Base-by-base conservation (phyloP, 2,113 vertebrate genomes). In the Dendropsophus ebraccatus region DNA sequence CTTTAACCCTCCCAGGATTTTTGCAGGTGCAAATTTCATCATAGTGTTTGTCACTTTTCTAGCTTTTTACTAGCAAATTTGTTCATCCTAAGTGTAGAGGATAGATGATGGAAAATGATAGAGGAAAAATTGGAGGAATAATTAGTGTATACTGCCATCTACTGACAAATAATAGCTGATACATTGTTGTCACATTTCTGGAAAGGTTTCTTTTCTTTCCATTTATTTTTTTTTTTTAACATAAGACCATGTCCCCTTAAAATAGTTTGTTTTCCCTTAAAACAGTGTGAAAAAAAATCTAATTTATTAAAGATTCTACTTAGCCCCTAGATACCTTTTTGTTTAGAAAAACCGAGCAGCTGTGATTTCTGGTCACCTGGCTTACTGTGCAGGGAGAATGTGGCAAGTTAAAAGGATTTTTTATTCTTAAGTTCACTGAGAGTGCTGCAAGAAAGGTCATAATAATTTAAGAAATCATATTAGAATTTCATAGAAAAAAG, bases 21-120 rank as follows among this genome's bases (percentile, higher is more conserved):
- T 69, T 81, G 85, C 85, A 87, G 85, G 85, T 87, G 85, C 85
- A 81, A 73, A 87, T 81, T 81, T 69, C 67, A 62, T 17, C n/a
- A 23, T 35, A 30, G 58, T 76, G 37, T 62, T 81, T 81, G 41
- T 77, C 83, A 84, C 78, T 45, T 62, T 49, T 60, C 76, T 70
- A 62, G 69, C n/a, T n/a, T n/a, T 73, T 73, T 87, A 62, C 78
- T 56, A 81, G 77, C 52, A 87, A 62, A 81, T 81, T 30, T 87
- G 67, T 87, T 87, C 67, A 87, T 87, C 67, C 77, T 52, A 62
- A 81, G 9, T 80, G 58, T 86, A 80, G 4, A 86, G n/a, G 69
- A 54, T 16, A 60, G 69, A 72, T 74, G 49, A 81, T 50, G 49
- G 65, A 49, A 32, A 30, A 17, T 74, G 69, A 87, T 74, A 25